Percentiles rank a stretch among this genome's conserved stretches.
Evolutionary conservation across 2,888 invertebrate species (phyloP).

Genomic region (Acanthacorydalis orientalis): DNA sequence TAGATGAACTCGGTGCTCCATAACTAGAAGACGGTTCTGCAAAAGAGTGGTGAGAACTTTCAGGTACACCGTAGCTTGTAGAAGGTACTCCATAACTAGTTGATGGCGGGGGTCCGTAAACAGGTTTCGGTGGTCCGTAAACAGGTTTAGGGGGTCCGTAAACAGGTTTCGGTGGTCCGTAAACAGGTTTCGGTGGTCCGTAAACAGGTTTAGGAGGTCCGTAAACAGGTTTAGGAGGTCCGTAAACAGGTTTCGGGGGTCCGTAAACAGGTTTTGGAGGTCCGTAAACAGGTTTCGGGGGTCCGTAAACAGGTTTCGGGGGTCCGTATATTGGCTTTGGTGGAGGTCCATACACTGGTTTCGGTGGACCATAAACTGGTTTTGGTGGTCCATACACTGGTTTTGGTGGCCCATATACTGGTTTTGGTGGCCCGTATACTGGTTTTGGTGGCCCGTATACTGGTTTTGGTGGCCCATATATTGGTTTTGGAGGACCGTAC

Average conservation of each 20-base stretch:
- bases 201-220: conserved; percentile 10
- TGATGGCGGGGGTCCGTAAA: conserved; percentile 12
- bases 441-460: conserved; percentile 11
- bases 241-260: conserved; percentile 12
- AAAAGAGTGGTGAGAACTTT: conserved; percentile 5
- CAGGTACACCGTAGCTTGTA: conserved; percentile 7
- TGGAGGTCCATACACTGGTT: conserved; percentile 9
- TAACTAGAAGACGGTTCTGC: conserved; percentile 11
- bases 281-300: conserved; percentile 14
- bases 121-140: conserved; percentile 9
- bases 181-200: conserved; percentile 7
- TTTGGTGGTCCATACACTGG: conserved; percentile 8
- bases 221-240: conserved; percentile 13
- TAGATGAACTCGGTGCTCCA: conserved; percentile 9
- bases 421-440: conserved; percentile 12
- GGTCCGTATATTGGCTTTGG: conserved; percentile 11
- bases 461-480: conserved; percentile 11
- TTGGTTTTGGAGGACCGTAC: conserved; percentile 12
- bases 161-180: conserved; percentile 6
- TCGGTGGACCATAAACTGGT: conserved; percentile 9
- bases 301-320: conserved; percentile 14
- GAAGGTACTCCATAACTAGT: conserved; percentile 11
- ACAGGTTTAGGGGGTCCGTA: conserved; percentile 10
- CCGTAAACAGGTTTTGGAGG: conserved; percentile 9
- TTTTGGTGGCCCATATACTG: conserved; percentile 8